Evolutionary conservation across 1,140 invertebrate genomes (phyloP).

Genomic region (Acromyrmex charruanus): DNA sequence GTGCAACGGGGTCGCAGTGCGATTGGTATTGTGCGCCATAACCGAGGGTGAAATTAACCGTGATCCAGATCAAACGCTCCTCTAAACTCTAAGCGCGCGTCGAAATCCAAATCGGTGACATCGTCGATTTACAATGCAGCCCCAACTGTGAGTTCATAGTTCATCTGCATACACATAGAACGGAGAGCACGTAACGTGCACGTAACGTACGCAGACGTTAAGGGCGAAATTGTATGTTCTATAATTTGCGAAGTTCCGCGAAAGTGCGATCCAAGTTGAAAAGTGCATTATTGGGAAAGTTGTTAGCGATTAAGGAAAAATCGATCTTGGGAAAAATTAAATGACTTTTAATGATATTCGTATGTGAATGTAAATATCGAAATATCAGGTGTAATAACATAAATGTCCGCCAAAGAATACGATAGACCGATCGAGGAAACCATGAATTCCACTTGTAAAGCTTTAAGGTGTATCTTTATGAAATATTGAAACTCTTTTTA

Average conservation of each 20-base stretch:
- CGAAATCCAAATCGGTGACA: conserved; percentile 54
- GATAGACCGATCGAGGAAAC: conserved; percentile 4
- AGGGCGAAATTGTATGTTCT: neutral
- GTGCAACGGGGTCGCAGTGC: conserved; percentile 57
- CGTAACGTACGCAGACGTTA: neutral
- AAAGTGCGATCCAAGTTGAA: neutral
- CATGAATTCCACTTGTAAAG: neutral
- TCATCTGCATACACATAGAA: neutral
- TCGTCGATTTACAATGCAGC: conserved; percentile 65
- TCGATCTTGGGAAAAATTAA: conserved; percentile 1
- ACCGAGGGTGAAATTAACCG: conserved; percentile 74
- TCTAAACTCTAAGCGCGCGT: conserved; percentile 65
- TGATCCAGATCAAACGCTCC: conserved; percentile 72
- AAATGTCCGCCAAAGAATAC: neutral
- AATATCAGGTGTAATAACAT: neutral
- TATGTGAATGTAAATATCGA: neutral
- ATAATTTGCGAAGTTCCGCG: conserved; percentile 17
- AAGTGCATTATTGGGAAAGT: neutral
- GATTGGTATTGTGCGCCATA: conserved; percentile 72
- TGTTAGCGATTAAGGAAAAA: neutral
- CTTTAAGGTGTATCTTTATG: neutral
- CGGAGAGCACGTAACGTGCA: too few relatives aligned
- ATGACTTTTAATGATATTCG: neutral
- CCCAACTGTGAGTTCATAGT: conserved; percentile 23
- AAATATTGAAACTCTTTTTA: neutral